Percentiles rank a stretch among this genome's conserved stretches.
Evolutionary conservation across 2,113 vertebrate species (phyloP).

Genomic region (Callaeas wilsoni): DNA sequence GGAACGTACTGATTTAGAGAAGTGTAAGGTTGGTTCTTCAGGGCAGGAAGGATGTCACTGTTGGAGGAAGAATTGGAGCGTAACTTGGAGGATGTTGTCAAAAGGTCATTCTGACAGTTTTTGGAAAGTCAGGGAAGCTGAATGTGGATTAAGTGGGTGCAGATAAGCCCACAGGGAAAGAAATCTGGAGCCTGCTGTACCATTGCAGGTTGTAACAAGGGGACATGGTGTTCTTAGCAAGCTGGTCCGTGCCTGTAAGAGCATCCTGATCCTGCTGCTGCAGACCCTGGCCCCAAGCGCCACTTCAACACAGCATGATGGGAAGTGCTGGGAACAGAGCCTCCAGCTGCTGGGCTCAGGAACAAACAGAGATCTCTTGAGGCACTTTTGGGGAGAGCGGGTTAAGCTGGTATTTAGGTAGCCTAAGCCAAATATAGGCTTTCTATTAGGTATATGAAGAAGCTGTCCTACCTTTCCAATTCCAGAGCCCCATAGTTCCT

Average conservation of each 20-base stretch:
- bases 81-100: background rate
- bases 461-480: background rate
- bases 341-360: background rate
- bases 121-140: background rate
- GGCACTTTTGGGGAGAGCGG: background rate
- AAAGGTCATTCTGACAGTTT: background rate
- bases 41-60: background rate
- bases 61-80: background rate
- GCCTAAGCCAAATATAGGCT: background rate
- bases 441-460: background rate
- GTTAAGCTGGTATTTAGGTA: background rate
- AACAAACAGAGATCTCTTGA: background rate
- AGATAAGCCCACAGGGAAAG: background rate
- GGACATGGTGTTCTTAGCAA: fast-evolving
- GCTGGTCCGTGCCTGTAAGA: background rate
- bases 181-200: background rate
- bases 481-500: background rate
- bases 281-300: background rate
- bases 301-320: background rate
- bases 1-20: background rate
- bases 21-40: background rate
- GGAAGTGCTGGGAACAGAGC: background rate
- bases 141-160: background rate
- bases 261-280: background rate
- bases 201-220: background rate